These are phyloP conservation scores for Phodopus roborovskii DNA, from an alignment of 2,113 vertebrate genomes.

Conservation along the genomic window DNA sequence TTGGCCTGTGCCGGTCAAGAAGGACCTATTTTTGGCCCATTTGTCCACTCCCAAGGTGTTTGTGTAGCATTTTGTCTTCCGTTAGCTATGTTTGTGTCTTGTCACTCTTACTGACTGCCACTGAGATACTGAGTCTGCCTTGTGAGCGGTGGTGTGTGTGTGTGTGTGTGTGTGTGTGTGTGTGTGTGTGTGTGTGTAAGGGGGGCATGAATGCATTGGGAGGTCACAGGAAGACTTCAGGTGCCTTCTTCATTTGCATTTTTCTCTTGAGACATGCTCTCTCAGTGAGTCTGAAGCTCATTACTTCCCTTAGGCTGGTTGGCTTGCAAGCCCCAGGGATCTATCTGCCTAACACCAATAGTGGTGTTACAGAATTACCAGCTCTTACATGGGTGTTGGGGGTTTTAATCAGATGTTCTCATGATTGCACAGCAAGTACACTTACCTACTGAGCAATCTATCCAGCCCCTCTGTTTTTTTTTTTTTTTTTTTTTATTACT, in stretches of 20 bases:
- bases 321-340: background rate
- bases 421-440: background rate
- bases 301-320: background rate
- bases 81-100: background rate
- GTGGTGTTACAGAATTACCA: too few relatives aligned
- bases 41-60: background rate
- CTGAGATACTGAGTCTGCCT: background rate
- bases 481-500: too few relatives aligned
- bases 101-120: background rate
- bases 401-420: background rate
- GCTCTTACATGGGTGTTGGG: background rate
- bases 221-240: background rate
- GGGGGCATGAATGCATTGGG: background rate
- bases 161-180: too few relatives aligned
- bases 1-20: rapidly evolving
- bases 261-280: background rate
- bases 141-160: background rate
- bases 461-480: background rate
- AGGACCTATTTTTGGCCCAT: background rate
- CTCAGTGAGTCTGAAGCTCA: background rate
- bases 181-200: too few relatives aligned
- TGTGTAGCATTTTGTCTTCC: background rate
- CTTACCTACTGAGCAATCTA: background rate
- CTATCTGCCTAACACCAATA: background rate
- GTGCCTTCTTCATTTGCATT: too few relatives aligned